Evolutionary conservation across 2,797 vertebrate species (phyloP), one percentile per base, ranked within the genome.

Genomic region (Xenentodon cancila): DNA sequence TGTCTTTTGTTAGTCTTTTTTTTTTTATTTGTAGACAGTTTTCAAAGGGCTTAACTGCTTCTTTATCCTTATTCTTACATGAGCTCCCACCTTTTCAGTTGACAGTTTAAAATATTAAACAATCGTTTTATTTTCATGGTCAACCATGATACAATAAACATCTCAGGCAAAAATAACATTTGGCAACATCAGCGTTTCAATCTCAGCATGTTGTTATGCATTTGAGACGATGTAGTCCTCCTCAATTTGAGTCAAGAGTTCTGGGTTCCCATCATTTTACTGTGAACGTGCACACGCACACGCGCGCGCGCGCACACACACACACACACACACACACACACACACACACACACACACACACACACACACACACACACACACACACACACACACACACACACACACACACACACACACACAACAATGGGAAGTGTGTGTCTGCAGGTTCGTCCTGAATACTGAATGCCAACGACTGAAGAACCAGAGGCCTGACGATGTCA

Each of bases 241-340:
- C 71, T 82, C 75, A 80, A 63, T 77, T 66, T 72, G 72, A 85
- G 67, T 59, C 34, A 22, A 70, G 25, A 64, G 27, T 51, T 69
- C 45, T 9, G 22, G 1, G 20, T 46, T 25, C 40, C 1, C n/a
- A 9, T 53, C 9, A 32, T 46, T 61, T 63, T 25, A 37, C 51
- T 18, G 40, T 55, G 15, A 22, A 11, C n/a, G n/a, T n/a, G n/a
- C n/a, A n/a, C n/a, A n/a, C n/a, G n/a, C n/a, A n/a, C n/a, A n/a
- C n/a, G n/a, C n/a, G n/a, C n/a, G n/a, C n/a, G n/a, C n/a, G n/a
- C n/a, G n/a, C 9, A 52, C 13, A 40, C 37, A 40, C 37, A 40
- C 37, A 15, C 37, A 16, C 5, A 11, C 9, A 52, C 13, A 40
- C 37, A 40, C 37, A 40, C 37, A 15, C 37, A 16, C 5, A 11